These are phyloP conservation scores for Noturus placidus DNA, from an alignment of 2,113 vertebrate species.

Conservation along the genomic window DNA sequence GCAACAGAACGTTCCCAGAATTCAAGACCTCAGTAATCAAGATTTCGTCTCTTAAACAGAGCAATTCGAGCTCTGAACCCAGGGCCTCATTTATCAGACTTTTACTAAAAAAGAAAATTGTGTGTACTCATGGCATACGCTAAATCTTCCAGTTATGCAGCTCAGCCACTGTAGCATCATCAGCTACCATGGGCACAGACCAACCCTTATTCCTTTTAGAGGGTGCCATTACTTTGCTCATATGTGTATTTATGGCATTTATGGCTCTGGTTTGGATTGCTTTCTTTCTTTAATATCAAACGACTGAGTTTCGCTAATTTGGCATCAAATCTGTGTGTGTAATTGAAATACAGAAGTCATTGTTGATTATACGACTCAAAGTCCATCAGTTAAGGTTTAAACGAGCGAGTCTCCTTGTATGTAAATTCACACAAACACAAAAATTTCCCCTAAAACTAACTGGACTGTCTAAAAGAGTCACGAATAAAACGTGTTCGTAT, in stretches of 20 bases:
- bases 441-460: neutral
- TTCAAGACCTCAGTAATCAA: neutral
- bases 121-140: too few relatives aligned
- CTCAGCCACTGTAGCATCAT: neutral
- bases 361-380: neutral
- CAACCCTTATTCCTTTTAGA: neutral
- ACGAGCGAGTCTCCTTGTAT: neutral
- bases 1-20: neutral
- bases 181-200: neutral
- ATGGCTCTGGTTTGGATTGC: neutral
- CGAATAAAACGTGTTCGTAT: neutral
- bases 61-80: neutral
- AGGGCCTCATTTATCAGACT: conserved; percentile 3
- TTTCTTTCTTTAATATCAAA: neutral
- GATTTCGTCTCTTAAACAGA: neutral
- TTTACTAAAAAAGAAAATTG: neutral
- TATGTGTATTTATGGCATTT: neutral
- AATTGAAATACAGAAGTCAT: neutral
- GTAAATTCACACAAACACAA: neutral
- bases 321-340: neutral
- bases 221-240: neutral
- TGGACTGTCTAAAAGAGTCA: neutral
- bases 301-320: neutral
- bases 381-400: too few relatives aligned
- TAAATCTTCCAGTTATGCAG: neutral